Evolutionary conservation across 2,888 invertebrate species (phyloP).

Genomic region (Liopterus haemorrhoidalis): DNA sequence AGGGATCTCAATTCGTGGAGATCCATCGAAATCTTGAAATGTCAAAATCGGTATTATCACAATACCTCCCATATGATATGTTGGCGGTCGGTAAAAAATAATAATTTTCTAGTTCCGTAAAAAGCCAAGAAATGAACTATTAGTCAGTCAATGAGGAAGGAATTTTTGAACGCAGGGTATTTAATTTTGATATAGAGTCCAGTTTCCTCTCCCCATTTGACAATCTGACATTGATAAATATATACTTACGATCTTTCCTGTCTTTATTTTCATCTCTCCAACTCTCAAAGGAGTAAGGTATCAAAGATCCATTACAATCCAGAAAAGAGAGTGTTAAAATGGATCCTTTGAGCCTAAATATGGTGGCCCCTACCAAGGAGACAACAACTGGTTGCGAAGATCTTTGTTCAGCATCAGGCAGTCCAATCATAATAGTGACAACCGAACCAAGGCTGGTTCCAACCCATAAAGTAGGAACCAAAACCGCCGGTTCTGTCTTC

Average conservation of each 20-base stretch:
- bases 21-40: too few relatives aligned
- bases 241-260: constrained; percentile 43
- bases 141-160: too few relatives aligned
- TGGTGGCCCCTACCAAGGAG: constrained; percentile 90
- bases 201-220: constrained; percentile 20
- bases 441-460: constrained; percentile 96
- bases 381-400: constrained; percentile 82
- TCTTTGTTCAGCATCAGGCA: constrained; percentile 72
- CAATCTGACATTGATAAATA: constrained; percentile 1
- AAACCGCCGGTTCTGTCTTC: constrained; percentile 79
- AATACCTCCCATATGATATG: too few relatives aligned
- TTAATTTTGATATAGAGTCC: too few relatives aligned
- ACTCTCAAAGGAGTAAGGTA: constrained; percentile 83
- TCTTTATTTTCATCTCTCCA: constrained; percentile 87
- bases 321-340: constrained; percentile 92
- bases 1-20: too few relatives aligned
- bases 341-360: constrained; percentile 93
- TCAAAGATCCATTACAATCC: constrained; percentile 88
- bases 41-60: too few relatives aligned
- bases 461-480: constrained; percentile 91
- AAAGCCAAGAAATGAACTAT: too few relatives aligned
- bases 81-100: too few relatives aligned
- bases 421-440: constrained; percentile 83
- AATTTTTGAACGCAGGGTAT: too few relatives aligned
- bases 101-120: too few relatives aligned